Evolutionary conservation across 2,888 invertebrate genomes (phyloP).

Genomic region (Andrena hattorfiana): DNA sequence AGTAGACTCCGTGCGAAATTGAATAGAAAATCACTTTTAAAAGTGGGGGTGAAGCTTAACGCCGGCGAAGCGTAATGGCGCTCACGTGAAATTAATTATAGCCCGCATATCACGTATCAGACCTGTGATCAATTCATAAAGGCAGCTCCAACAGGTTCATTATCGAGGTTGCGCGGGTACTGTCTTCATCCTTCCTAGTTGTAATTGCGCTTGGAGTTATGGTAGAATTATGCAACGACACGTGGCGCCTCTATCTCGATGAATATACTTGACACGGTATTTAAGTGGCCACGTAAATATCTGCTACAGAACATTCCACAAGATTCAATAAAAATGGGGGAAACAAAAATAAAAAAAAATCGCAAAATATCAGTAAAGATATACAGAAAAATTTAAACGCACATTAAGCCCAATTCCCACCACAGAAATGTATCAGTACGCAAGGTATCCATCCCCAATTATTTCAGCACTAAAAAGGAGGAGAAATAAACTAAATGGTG

Average conservation of each 20-base stretch:
- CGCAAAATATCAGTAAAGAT: background rate
- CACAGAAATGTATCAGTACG: background rate
- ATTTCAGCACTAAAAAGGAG: background rate
- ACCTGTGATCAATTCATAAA: background rate
- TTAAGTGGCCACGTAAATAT: background rate
- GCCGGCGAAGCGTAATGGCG: background rate
- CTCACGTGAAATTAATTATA: background rate
- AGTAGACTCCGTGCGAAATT: background rate
- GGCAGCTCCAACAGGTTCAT: slow-evolving; percentile 19
- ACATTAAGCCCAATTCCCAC: background rate
- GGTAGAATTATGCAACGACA: slow-evolving; percentile 45
- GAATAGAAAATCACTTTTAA: background rate
- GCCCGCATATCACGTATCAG: background rate
- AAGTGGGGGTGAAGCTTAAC: background rate
- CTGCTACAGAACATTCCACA: background rate
- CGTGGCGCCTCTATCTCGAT: background rate
- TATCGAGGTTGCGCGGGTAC: slow-evolving; percentile 10
- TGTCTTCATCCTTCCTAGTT: slow-evolving; percentile 1
- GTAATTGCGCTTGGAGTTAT: background rate
- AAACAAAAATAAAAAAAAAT: slow-evolving; percentile 1
- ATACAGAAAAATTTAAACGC: background rate
- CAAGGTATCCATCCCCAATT: background rate
- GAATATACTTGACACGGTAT: slow-evolving; percentile 28
- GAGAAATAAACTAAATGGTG: background rate
- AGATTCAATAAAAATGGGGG: background rate